Base-by-base conservation (phyloP, 2,113 vertebrate genomes). In the Nansenia antarctica region DNA sequence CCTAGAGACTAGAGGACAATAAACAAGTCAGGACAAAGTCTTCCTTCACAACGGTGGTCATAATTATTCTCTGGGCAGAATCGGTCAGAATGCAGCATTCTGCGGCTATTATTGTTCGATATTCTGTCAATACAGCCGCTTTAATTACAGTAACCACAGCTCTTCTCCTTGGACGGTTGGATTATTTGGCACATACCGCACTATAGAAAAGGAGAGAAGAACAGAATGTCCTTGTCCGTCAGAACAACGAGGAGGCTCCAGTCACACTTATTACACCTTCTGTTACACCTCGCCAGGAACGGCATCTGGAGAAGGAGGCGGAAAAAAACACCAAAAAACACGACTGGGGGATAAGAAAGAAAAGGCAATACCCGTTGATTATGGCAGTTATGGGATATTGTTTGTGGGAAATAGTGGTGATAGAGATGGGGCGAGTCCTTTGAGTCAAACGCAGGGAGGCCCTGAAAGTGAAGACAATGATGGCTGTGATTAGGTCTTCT, bases 401-500 rank as follows among this genome's bases (percentile, higher is more conserved):
- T 74, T 39, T 57, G 72, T 58, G 37, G 54, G 59, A 37, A 77
- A 78, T 72, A 54, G 49, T 77, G 49, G 71, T 77, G 64, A 77
- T 82, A 72, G 65, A 67, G 64, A 39, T 37, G 35, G 62, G 67
- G 72, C 30, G 59, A 70, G 77, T 80, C 71, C 64, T 83, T 84
- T 69, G 73, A 73, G 78, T 76, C 53, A 47, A 59, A 68, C 70
- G 37, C 34, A 37, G 60, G 70, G 59, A 59, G 67, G 76, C 35
- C 29, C n/a, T n/a, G 67, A 79, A 27, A 31, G 73, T 26, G 73
- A 79, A 85, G 85, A 88, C 86, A 84, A 74, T 81, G 72, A 73
- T 49, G 15, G 77, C 67, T 78, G 82, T 87, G 83, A 89, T 84
- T 72, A 85, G 72, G 68, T 64, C 45, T 26, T 59, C 78, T 70